These are phyloP conservation scores for Pseudomyrmex dendroicus DNA, from an alignment of 1,140 invertebrate genomes.

Conservation along the genomic window DNA sequence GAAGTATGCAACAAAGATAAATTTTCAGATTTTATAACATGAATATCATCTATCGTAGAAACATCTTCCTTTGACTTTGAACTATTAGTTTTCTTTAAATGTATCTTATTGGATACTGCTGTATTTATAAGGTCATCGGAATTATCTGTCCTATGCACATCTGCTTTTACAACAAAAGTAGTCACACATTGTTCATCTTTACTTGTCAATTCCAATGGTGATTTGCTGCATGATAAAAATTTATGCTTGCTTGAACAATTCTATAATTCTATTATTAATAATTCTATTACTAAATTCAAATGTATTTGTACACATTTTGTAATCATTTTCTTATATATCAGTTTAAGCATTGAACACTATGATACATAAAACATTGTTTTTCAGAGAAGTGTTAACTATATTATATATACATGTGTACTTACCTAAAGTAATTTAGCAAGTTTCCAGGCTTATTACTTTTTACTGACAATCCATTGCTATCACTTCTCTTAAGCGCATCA, in stretches of 20 bases:
- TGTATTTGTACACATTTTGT: background rate
- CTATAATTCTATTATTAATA: background rate
- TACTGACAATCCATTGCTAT: slow-evolving; percentile 42
- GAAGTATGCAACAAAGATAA: background rate
- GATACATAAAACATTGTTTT: too few species aligned
- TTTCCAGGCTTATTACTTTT: slow-evolving; percentile 70
- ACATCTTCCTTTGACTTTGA: slow-evolving; percentile 32
- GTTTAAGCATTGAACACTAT: slow-evolving; percentile 10
- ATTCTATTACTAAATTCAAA: background rate
- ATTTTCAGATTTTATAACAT: slow-evolving; percentile 65
- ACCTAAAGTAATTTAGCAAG: slow-evolving; percentile 83
- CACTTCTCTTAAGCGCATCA: slow-evolving; percentile 41
- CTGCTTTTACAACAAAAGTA: slow-evolving; percentile 76
- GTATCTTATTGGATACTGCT: slow-evolving; percentile 1
- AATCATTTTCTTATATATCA: slow-evolving; percentile 15
- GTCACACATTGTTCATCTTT: slow-evolving; percentile 66
- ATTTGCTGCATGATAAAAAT: slow-evolving; percentile 71
- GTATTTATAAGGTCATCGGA: background rate
- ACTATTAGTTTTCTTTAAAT: slow-evolving; percentile 23
- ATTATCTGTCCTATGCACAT: slow-evolving; percentile 71
- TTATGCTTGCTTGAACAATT: background rate
- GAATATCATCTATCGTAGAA: slow-evolving; percentile 69
- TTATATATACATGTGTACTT: slow-evolving; percentile 34
- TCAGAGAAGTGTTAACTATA: background rate
- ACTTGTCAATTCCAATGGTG: slow-evolving; percentile 65